Percentiles rank a stretch among this genome's conserved stretches.
phyloP scores from a whole-genome alignment of 2,797 vertebrate species.

The Onychomys torridus region DNA sequence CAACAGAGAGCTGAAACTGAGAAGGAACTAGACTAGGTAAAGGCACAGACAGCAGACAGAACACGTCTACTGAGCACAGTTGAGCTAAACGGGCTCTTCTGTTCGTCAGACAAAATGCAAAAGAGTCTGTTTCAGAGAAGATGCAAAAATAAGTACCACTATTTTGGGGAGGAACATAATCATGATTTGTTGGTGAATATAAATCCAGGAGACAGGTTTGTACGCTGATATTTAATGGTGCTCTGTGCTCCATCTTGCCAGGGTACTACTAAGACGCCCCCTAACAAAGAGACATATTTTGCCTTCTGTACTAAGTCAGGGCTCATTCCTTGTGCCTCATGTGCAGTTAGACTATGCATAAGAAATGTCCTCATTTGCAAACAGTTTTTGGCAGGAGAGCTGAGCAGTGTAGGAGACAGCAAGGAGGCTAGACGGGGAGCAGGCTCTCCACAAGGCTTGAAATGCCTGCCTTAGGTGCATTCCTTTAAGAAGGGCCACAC shows the following conservation, averaged over 20 bases:
- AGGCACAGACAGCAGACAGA: slow-evolving; percentile 68
- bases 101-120: slow-evolving; percentile 82
- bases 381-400: background rate
- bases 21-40: slow-evolving; percentile 61
- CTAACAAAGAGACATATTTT: slow-evolving; percentile 70
- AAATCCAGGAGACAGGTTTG: slow-evolving; percentile 78
- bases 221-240: slow-evolving; percentile 76
- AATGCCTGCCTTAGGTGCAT: fast-evolving
- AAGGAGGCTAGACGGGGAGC: background rate
- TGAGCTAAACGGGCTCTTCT: slow-evolving; percentile 81
- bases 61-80: slow-evolving; percentile 65
- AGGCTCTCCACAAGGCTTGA: fast-evolving
- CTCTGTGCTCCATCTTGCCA: slow-evolving; percentile 76
- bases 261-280: slow-evolving; percentile 38
- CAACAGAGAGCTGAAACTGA: slow-evolving; percentile 57
- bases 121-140: slow-evolving; percentile 82
- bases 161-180: slow-evolving; percentile 82
- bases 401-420: background rate
- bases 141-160: slow-evolving; percentile 69
- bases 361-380: slow-evolving; percentile 61
- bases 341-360: slow-evolving; percentile 76
- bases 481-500: fast-evolving
- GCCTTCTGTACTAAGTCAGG: slow-evolving; percentile 72
- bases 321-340: slow-evolving; percentile 47
- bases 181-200: slow-evolving; percentile 74